Evolutionary conservation across 2,888 invertebrate genomes (phyloP).

Genomic region (Chaitophorus viminalis): DNA sequence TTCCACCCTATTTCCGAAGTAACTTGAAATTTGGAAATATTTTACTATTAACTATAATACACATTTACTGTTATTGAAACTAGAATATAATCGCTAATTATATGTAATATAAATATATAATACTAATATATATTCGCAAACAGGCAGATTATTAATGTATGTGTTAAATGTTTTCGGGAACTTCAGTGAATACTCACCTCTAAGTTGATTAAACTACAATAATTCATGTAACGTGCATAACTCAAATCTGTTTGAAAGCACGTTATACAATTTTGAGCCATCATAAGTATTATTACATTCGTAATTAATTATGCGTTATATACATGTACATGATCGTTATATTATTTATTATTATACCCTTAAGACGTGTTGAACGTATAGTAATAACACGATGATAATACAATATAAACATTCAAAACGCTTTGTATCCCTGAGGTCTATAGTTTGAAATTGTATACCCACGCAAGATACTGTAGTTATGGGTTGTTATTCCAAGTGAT

Average conservation of each 20-base stretch:
- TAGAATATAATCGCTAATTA: too few relatives aligned
- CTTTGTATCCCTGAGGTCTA: background rate
- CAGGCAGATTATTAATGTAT: background rate
- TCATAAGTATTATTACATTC: background rate
- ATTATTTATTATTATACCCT: background rate
- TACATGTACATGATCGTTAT: background rate
- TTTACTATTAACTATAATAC: background rate
- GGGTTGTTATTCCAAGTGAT: conserved; percentile 5
- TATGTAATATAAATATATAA: too few relatives aligned
- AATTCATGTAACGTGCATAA: background rate
- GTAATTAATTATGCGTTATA: background rate
- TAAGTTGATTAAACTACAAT: background rate
- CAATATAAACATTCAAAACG: conserved; percentile 17
- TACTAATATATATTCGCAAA: background rate
- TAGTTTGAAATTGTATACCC: background rate
- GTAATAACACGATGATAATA: background rate
- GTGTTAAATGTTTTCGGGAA: background rate
- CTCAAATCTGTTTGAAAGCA: background rate
- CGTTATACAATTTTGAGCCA: background rate
- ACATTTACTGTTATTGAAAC: too few relatives aligned
- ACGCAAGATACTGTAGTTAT: background rate
- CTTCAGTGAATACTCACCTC: background rate
- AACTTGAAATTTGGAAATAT: conserved; percentile 16
- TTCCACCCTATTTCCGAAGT: background rate
- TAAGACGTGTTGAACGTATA: background rate